These are phyloP conservation scores for Rhyzopertha dominica DNA, from an alignment of 1,140 invertebrate genomes.

Conservation along the genomic window DNA sequence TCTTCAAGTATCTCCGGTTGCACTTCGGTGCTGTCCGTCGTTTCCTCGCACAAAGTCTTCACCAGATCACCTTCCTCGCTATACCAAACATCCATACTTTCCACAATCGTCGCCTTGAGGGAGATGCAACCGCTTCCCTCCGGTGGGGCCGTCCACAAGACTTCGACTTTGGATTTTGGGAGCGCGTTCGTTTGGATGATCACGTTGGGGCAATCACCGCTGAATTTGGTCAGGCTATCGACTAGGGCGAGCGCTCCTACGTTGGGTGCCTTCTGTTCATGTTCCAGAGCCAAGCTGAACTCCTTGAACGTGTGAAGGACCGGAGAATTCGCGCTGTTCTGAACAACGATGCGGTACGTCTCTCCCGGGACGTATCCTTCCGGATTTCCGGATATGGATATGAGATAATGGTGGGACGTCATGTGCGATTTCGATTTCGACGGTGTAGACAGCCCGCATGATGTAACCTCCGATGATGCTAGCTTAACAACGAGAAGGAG, in stretches of 20 bases:
- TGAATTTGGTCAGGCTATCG: conserved; percentile 61
- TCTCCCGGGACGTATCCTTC: conserved; percentile 4
- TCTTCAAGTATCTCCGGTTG: conserved; percentile 65
- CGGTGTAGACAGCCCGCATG: background rate
- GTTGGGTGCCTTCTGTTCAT: no score
- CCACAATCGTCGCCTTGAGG: conserved; percentile 75
- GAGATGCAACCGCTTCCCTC: conserved; percentile 69
- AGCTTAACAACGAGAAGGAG: background rate
- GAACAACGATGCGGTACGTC: no score
- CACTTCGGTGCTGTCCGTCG: conserved; percentile 59
- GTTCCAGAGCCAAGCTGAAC: no score
- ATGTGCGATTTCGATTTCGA: conserved; percentile 6
- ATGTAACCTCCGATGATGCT: background rate
- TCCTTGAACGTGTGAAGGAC: no score
- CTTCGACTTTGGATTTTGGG: conserved; percentile 62
- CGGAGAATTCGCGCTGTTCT: no score
- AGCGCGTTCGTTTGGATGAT: conserved; percentile 66
- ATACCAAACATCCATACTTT: conserved; percentile 78
- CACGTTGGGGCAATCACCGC: conserved; percentile 70
- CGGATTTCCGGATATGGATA: conserved; percentile 10
- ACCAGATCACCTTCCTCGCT: conserved; percentile 78
- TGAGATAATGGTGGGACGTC: background rate
- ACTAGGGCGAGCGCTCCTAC: conserved; percentile 57
- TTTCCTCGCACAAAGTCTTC: conserved; percentile 74
- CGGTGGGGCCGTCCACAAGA: conserved; percentile 75